Conservation (phyloP, 1,140 invertebrate genomes). For the Brachionus paranguensis region DNA sequence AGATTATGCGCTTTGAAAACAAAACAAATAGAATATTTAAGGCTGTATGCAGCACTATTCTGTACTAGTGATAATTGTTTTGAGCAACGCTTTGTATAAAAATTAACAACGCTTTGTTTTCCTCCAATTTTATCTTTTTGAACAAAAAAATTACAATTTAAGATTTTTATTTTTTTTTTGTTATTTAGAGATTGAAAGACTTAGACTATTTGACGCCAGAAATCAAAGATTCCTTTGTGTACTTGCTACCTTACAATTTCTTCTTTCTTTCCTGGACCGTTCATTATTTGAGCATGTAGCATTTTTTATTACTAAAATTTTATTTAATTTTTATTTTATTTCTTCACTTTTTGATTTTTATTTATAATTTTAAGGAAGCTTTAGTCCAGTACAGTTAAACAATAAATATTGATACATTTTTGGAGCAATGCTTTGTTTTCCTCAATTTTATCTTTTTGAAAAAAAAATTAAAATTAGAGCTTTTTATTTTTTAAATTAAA, state of each 20-base stretch:
- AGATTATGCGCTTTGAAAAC: not conserved
- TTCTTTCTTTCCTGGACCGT: too few relatives aligned
- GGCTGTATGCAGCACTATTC: not conserved
- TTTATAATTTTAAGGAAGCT: too few relatives aligned
- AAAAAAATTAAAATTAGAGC: too few relatives aligned
- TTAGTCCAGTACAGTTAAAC: too few relatives aligned
- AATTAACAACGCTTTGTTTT: not conserved
- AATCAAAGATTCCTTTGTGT: not conserved
- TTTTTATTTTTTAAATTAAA: not conserved
- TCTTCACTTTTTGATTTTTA: too few relatives aligned
- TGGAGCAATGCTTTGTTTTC: not conserved
- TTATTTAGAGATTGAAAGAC: not conserved
- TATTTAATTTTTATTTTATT: too few relatives aligned
- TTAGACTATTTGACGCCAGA: not conserved
- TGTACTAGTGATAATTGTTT: not conserved
- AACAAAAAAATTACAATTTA: not conserved
- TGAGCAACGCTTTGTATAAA: not conserved
- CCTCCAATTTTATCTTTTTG: not conserved
- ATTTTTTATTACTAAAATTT: too few relatives aligned
- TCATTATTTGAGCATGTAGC: too few relatives aligned
- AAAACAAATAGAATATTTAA: not conserved
- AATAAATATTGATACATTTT: too few relatives aligned
- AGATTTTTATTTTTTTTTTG: not conserved
- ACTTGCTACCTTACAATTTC: too few relatives aligned
- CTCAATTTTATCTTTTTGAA: not conserved